A percentile compares a stretch with the other conserved stretches of the same genome.
Conservation (phyloP, 2,888 invertebrate genomes). For the Notodonta ziczac region DNA sequence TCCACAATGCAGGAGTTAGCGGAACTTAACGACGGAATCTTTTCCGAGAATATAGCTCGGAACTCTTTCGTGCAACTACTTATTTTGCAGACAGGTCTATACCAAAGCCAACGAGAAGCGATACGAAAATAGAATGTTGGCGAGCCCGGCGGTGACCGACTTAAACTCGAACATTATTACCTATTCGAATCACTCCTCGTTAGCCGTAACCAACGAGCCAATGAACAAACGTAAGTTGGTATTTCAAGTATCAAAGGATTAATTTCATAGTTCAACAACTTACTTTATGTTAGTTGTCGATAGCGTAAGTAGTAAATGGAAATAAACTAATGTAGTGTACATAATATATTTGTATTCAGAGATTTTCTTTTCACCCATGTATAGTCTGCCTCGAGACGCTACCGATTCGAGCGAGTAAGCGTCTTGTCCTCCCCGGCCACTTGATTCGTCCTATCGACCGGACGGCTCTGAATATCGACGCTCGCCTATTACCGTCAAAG, state of each 20-base stretch:
- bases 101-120: too few species aligned
- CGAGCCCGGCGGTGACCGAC: too few species aligned
- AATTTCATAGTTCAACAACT: too few species aligned
- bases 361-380: too few species aligned
- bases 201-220: too few species aligned
- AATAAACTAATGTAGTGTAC: too few species aligned
- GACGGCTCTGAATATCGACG: neutral
- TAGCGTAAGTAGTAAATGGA: too few species aligned
- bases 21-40: constrained; percentile 32
- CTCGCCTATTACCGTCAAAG: constrained; percentile 22
- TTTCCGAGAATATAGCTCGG: constrained; percentile 29
- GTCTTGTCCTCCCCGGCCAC: neutral
- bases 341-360: too few species aligned
- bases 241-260: too few species aligned
- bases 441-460: neutral
- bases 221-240: too few species aligned
- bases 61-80: constrained; percentile 27
- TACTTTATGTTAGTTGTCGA: too few species aligned
- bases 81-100: constrained; percentile 16
- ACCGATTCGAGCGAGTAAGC: neutral
- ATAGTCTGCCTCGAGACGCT: neutral
- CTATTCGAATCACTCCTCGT: neutral
- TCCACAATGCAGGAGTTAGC: constrained; percentile 45
- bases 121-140: neutral
- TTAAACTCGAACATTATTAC: neutral